A percentile compares a stretch with the other conserved stretches of the same genome.
These are phyloP conservation scores for Echinometra lucunter DNA, from an alignment of 53 echinoderm and acorn worm species.

Conservation along the genomic window DNA sequence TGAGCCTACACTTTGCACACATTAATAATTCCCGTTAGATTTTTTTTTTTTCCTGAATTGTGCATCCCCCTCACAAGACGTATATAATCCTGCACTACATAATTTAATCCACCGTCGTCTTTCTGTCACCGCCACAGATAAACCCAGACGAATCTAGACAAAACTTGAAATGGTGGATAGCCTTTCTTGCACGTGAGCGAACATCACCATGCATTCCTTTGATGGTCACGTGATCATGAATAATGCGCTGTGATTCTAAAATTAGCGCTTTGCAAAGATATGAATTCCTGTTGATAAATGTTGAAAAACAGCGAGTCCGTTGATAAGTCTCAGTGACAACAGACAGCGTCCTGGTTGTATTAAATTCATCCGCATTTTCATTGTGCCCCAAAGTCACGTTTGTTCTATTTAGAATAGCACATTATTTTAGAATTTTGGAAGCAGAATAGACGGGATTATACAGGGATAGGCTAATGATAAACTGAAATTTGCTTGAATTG, in stretches of 20 bases:
- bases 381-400: neutral
- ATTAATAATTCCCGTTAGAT: no score
- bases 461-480: neutral
- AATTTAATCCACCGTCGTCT: neutral
- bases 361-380: neutral
- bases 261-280: neutral
- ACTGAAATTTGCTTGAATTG: neutral
- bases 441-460: neutral
- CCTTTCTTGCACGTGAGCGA: neutral
- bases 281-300: neutral
- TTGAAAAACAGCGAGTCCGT: neutral
- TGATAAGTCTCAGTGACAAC: neutral
- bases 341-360: neutral
- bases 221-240: conserved; percentile 1
- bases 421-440: neutral
- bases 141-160: neutral
- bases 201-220: neutral
- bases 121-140: neutral
- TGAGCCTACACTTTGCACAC: no score
- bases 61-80: no score
- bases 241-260: neutral
- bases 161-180: neutral
- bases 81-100: no score
- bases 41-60: no score
- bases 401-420: neutral